A percentile compares a stretch with the other conserved stretches of the same genome.
phyloP scores from a whole-genome alignment of 2,797 vertebrate species.

The Mycteria americana region DNA sequence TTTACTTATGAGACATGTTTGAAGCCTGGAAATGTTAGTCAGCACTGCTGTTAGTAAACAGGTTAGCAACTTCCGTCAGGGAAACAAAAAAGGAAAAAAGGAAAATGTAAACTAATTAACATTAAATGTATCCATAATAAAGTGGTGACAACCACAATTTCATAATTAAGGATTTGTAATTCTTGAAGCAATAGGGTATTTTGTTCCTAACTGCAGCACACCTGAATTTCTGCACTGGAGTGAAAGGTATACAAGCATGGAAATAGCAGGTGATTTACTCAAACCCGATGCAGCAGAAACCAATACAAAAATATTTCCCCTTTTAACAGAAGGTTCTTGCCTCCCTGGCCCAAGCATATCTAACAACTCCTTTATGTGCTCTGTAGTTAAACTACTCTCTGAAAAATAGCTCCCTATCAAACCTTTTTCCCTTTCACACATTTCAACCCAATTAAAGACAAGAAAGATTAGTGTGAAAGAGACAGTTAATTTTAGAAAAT shows the following conservation, averaged over 20 bases:
- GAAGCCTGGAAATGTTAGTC: neutral
- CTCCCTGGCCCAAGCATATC: neutral
- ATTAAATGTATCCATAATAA: neutral
- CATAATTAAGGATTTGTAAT: neutral
- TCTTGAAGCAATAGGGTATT: neutral
- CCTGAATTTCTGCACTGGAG: neutral
- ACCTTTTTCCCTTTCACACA: slow-evolving; percentile 77
- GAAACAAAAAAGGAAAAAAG: neutral
- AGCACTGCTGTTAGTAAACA: neutral
- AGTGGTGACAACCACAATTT: neutral
- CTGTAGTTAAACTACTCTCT: slow-evolving; percentile 45
- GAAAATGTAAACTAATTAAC: neutral
- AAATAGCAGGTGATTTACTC: neutral
- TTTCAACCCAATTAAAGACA: slow-evolving; percentile 83
- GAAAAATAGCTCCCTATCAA: slow-evolving; percentile 73
- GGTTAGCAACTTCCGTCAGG: neutral
- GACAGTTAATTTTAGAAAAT: slow-evolving; percentile 83
- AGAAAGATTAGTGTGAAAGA: slow-evolving; percentile 81
- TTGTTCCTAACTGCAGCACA: neutral
- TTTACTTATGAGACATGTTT: neutral
- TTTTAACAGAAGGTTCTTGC: slow-evolving; percentile 26
- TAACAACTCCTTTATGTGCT: slow-evolving; percentile 21
- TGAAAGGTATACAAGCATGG: neutral
- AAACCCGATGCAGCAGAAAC: neutral
- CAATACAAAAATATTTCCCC: neutral